Base-by-base conservation (phyloP, 2,888 invertebrate genomes). In the Tethea ocularis region DNA sequence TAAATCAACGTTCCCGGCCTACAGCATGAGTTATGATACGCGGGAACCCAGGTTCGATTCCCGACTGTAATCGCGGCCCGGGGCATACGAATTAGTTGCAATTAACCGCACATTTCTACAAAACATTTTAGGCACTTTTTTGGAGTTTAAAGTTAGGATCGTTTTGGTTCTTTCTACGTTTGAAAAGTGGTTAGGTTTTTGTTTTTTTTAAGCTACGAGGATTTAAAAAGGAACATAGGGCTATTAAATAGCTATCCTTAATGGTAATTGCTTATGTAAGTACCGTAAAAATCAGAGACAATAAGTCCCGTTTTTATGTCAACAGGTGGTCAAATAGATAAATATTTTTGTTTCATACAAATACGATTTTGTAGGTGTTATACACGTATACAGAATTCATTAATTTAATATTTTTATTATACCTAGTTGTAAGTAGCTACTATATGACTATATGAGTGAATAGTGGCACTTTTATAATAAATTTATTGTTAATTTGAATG, bases 51-150 rank as follows among this genome's bases (percentile, higher is more conserved):
- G 71, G 72, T 80, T 80, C 70, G 79, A 79, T 74, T 78, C 82
- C 74, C 68, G 68, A 13, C 65, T 61, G 64, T 83, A 86, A 85
- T 86, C 78, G 69, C 67, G 54, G 76, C 87, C 83, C 58, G 63
- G 52, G 80, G 87, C 72, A 63, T 61, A 59, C 64, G 78, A 86
- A 87, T 86, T 86, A 86, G 78, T 69, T 72, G 71, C 82, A 87
- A 87, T 87, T 86, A 87, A 76, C 71, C 63, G 69, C 62, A 67
- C 72, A 77, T 81, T 81, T 81, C 77, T 71, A 81, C 76, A 80
- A 78, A 77, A 56, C 61, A 46, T 46, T 46, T 46, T 46, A 46
- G 61, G 57, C 66, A 61, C 68, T 72, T 79, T 75, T 69, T 71
- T 62, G 2, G 33, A 33, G 11, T 77, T 77, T 73, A 74, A 66